Evolutionary conservation across 2,113 vertebrate species (phyloP).

Genomic region (Eptesicus fuscus): DNA sequence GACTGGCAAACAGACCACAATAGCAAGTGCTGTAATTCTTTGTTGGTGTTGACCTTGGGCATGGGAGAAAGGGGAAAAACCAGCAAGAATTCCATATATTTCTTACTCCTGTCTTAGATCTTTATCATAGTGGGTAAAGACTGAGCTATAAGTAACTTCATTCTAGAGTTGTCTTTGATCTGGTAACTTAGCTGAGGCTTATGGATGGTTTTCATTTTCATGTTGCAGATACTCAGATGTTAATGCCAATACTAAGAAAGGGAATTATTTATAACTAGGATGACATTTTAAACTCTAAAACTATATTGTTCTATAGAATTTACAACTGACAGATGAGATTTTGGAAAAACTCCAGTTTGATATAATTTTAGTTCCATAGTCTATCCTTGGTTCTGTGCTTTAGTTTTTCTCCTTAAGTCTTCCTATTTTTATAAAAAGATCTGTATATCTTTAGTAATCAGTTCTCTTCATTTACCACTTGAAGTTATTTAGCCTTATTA

Average conservation of each 20-base stretch:
- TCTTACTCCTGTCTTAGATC: background rate
- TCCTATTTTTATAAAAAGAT: background rate
- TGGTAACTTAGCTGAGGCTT: background rate
- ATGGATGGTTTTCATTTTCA: background rate
- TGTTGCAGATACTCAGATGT: background rate
- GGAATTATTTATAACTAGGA: background rate
- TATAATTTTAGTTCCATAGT: background rate
- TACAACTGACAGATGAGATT: background rate
- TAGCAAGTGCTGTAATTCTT: background rate
- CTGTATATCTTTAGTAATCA: background rate
- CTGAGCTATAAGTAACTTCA: background rate
- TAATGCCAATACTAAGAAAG: background rate
- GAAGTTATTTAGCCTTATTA: constrained; percentile 27
- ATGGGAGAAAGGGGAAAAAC: background rate
- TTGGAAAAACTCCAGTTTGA: background rate
- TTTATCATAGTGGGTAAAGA: background rate
- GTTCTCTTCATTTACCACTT: constrained; percentile 40
- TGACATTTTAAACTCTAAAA: constrained; percentile 33
- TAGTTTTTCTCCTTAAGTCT: background rate
- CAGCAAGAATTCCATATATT: background rate
- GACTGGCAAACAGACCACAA: background rate
- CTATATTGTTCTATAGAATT: background rate
- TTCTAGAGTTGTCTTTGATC: constrained; percentile 11
- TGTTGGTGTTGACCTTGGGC: background rate
- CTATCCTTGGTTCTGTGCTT: background rate